These are phyloP conservation scores for Carcinoscorpius rotundicauda DNA, from an alignment of 1,140 invertebrate genomes.

Conservation along the genomic window DNA sequence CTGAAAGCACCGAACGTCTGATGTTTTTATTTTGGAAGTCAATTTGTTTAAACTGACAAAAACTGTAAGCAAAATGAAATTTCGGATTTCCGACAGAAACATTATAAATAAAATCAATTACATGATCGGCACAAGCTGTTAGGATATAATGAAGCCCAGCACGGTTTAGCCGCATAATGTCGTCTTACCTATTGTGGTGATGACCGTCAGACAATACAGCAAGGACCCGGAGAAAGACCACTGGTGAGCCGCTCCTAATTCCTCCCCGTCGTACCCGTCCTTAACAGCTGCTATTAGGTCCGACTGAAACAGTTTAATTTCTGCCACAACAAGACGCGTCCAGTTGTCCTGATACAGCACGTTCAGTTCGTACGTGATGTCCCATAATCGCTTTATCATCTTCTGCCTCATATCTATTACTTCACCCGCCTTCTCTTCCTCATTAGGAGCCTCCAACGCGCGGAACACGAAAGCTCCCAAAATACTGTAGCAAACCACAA, in stretches of 20 bases:
- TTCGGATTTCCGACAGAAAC: too few relatives aligned
- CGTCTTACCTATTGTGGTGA: slow-evolving; percentile 81
- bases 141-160: too few relatives aligned
- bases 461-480: slow-evolving; percentile 75
- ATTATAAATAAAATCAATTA: too few relatives aligned
- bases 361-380: slow-evolving; percentile 49
- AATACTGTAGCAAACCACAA: slow-evolving; percentile 78
- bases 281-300: slow-evolving; percentile 67
- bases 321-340: slow-evolving; percentile 40
- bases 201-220: slow-evolving; percentile 95
- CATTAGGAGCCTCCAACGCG: slow-evolving; percentile 55
- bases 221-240: slow-evolving; percentile 85
- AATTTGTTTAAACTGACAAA: background rate
- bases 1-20: too few relatives aligned
- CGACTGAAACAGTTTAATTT: slow-evolving; percentile 54
- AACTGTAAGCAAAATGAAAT: slow-evolving; percentile 9
- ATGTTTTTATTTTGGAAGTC: too few relatives aligned
- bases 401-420: slow-evolving; percentile 56
- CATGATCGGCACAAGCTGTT: too few relatives aligned
- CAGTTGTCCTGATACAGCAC: slow-evolving; percentile 58
- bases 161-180: too few relatives aligned
- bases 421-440: slow-evolving; percentile 58
- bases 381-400: slow-evolving; percentile 66
- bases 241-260: slow-evolving; percentile 57
- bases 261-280: slow-evolving; percentile 82